phyloP scores from a whole-genome alignment of 2,888 invertebrate species.

The Noctua pronuba region DNA sequence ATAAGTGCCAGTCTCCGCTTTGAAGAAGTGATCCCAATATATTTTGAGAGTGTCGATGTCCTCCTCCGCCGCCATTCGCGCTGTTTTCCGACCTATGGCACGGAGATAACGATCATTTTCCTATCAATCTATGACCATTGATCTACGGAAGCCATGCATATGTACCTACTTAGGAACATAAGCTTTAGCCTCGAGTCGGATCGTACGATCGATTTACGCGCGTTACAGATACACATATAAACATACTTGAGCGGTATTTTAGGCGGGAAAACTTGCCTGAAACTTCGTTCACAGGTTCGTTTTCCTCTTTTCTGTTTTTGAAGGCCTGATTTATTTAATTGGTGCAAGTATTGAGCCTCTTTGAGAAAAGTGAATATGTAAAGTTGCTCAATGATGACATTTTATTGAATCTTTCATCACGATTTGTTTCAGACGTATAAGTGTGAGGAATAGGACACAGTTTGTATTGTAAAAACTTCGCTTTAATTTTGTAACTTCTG shows the following conservation, averaged over 20 bases:
- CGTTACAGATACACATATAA: constrained; percentile 15
- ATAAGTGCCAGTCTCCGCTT: constrained; percentile 91
- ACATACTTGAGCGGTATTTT: not conserved
- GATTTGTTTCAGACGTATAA: not conserved
- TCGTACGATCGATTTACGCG: constrained; percentile 27
- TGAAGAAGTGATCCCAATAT: constrained; percentile 92
- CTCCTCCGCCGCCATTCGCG: constrained; percentile 80
- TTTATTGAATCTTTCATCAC: constrained; percentile 19
- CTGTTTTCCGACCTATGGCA: constrained; percentile 73
- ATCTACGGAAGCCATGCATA: constrained; percentile 5
- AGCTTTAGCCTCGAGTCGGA: constrained; percentile 3
- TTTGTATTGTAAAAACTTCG: not conserved
- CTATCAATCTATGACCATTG: constrained; percentile 18
- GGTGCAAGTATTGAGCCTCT: not conserved
- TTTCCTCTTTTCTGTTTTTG: not conserved
- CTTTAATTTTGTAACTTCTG: not conserved
- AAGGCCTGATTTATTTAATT: not conserved
- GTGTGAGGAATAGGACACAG: not conserved
- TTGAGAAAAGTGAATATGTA: not conserved
- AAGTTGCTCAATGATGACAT: constrained; percentile 8
- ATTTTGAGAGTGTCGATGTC: constrained; percentile 84
- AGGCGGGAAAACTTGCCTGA: not conserved
- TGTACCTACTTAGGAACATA: not conserved
- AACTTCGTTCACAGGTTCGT: not conserved
- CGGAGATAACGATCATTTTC: constrained; percentile 44